These are phyloP conservation scores for Eupithecia centaureata DNA, from an alignment of 2,888 invertebrate species.

Conservation along the genomic window DNA sequence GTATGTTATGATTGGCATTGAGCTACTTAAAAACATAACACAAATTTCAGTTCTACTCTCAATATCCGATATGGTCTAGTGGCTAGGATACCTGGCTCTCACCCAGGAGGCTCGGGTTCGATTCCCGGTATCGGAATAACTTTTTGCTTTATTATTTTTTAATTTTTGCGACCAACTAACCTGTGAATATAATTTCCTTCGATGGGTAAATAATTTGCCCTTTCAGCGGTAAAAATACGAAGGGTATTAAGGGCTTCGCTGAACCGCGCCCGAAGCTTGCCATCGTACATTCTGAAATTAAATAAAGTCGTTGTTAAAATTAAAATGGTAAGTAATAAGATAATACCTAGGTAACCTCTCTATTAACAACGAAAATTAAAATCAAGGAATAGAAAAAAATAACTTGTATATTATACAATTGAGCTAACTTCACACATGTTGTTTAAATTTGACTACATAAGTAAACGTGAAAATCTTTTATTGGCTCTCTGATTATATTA, in stretches of 20 bases:
- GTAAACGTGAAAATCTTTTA: too few species aligned
- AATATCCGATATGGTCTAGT: conserved; percentile 84
- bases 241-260: conserved; percentile 89
- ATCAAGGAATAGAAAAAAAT: too few species aligned
- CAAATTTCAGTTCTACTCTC: background rate
- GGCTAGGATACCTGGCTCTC: conserved; percentile 89
- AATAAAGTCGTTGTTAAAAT: background rate
- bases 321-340: too few species aligned
- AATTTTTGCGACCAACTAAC: conserved; percentile 66
- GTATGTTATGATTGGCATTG: too few species aligned
- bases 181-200: conserved; percentile 92
- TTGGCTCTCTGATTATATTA: too few species aligned
- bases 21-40: too few species aligned
- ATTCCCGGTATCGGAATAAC: background rate
- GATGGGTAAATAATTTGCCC: conserved; percentile 95
- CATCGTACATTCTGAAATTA: conserved; percentile 86
- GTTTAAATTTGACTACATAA: too few species aligned
- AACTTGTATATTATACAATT: too few species aligned
- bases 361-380: too few species aligned
- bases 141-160: background rate
- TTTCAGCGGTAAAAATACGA: conserved; percentile 92
- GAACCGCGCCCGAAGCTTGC: conserved; percentile 89
- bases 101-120: conserved; percentile 87
- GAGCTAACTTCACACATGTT: too few species aligned
- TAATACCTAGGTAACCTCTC: too few species aligned